Conservation (phyloP, 2,888 invertebrate species). For the Drosophila sordidula region DNA sequence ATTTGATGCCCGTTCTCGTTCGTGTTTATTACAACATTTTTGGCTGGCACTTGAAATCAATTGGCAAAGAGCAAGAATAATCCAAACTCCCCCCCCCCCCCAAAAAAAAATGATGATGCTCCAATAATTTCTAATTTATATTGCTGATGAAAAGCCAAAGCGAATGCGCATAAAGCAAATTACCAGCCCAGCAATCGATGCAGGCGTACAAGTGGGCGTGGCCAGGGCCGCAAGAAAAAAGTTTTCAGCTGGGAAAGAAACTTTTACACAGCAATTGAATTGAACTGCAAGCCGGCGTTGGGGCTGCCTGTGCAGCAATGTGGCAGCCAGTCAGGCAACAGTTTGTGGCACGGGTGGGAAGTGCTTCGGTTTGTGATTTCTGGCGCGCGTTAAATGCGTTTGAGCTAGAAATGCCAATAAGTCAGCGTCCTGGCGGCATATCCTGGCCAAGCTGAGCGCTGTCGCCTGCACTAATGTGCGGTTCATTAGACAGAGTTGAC, state of each 20-base stretch:
- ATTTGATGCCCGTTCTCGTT: conserved; percentile 20
- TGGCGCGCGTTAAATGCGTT: conserved; percentile 59
- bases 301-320: background rate
- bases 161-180: conserved; percentile 67
- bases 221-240: background rate
- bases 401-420: conserved; percentile 66
- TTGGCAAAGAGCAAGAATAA: conserved; percentile 22
- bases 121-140: conserved; percentile 79
- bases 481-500: conserved; percentile 79
- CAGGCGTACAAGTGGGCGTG: conserved; percentile 40
- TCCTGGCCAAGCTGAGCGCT: conserved; percentile 21
- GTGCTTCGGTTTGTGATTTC: conserved; percentile 25
- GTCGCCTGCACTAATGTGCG: conserved; percentile 73
- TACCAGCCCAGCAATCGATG: conserved; percentile 58
- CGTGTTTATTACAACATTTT: conserved; percentile 38
- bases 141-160: conserved; percentile 57
- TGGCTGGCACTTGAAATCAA: conserved; percentile 46
- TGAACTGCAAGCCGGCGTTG: conserved; percentile 51
- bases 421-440: conserved; percentile 47
- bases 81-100: conserved; percentile 1
- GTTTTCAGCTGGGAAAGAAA: conserved; percentile 34
- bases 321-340: conserved; percentile 3
- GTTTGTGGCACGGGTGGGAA: too few relatives aligned
- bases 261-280: conserved; percentile 69
- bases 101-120: conserved; percentile 36